Base-by-base conservation (phyloP, 2,797 vertebrate genomes). In the Cuculus canorus region DNA sequence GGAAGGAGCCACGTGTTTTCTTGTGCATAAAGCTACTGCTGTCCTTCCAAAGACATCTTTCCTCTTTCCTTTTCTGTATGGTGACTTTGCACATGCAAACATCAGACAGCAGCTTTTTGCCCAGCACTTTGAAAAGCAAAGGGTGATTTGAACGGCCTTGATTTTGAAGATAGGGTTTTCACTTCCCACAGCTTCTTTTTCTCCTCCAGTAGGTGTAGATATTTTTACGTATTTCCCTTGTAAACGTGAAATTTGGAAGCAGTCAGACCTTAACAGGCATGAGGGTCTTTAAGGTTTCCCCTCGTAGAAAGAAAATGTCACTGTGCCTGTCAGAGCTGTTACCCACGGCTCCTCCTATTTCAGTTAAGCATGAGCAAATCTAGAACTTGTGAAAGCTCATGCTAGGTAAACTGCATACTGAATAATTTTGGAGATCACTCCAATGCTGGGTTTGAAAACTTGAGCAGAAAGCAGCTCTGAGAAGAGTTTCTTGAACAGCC, bases 61-160 rank as follows among this genome's bases (percentile, higher is more conserved):
- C 56, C 60, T 92, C 84, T 82, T 86, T 13, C 77, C 82, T 71
- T 85, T 95, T 88, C 63, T 85, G 82, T 88, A 81, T 45, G 14
- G 65, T 70, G 76, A 90, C 83, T 96, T 91, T 90, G 87, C 92
- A 76, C 63, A 82, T 60, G 79, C 61, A 83, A 83, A 92, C 1
- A 25, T 90, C 91, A 95, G 96, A 94, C 79, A 96, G 87, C 96
- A 96, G 93, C 92, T 95, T 80, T 41, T 94, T 66, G 87, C 80
- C 89, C 66, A 82, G 70, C 25, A 1, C 72, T 93, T 86, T 59
- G 69, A 76, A 92, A 88, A 79, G 72, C 70, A 91, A 39, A 73
- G 10, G 70, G 68, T 87, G 93, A 85, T 82, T 93, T 60, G 41
- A 91, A 63, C 82, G 92, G 91, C 76, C 66, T 91, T 37, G 6